Evolutionary conservation across 2,113 vertebrate species (phyloP).

Genomic region (Ceratotherium simum): DNA sequence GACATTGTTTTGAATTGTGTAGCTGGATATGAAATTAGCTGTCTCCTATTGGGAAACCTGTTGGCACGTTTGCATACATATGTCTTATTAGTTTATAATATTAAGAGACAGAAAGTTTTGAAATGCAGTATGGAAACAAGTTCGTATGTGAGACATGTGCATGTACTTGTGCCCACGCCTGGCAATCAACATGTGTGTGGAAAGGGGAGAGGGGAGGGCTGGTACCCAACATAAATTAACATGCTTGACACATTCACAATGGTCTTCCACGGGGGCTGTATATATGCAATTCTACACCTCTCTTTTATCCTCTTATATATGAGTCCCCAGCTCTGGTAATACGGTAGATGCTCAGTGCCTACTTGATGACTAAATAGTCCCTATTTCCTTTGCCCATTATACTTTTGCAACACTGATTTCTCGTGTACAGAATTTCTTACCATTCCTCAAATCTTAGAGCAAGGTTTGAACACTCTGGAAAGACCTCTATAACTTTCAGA

Average conservation of each 20-base stretch:
- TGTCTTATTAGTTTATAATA: neutral
- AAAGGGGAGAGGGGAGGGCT: rapidly evolving
- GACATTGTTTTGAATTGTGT: neutral
- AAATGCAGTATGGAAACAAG: neutral
- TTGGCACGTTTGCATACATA: neutral
- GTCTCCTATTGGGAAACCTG: neutral
- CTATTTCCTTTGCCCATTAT: neutral
- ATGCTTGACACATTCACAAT: neutral
- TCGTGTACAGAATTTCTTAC: neutral
- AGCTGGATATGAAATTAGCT: neutral
- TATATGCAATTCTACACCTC: neutral
- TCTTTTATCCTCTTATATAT: neutral
- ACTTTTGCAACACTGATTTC: neutral
- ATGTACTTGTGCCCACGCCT: neutral
- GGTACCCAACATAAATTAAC: neutral
- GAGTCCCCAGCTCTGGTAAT: neutral
- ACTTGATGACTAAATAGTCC: neutral
- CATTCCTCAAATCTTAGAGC: neutral
- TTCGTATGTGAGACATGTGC: neutral
- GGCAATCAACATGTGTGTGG: neutral
- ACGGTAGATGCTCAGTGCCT: neutral
- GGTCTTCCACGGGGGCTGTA: neutral
- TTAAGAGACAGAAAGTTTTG: neutral
- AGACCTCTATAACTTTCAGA: neutral
- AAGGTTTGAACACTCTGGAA: neutral